phyloP scores from a whole-genome alignment of 2,797 vertebrate species.

The Acanthopagrus latus region DNA sequence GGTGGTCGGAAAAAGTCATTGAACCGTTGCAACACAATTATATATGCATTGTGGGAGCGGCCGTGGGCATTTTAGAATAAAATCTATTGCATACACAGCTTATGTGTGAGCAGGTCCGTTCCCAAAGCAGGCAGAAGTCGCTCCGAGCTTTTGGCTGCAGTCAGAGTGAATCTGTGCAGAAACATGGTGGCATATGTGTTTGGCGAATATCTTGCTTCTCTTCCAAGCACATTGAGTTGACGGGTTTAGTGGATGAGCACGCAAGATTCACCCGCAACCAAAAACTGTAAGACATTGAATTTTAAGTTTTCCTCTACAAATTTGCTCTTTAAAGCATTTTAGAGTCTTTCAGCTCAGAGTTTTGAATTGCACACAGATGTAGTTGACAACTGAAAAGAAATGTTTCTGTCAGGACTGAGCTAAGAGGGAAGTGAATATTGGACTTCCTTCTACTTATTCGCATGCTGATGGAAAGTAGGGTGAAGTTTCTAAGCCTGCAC shows the following conservation, averaged over 20 bases:
- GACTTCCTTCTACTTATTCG: too few species aligned
- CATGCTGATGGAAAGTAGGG: too few species aligned
- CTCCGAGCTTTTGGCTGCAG: background rate
- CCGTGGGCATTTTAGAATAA: constrained; percentile 9
- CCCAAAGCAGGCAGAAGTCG: background rate
- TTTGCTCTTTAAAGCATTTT: too few species aligned
- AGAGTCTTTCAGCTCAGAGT: too few species aligned
- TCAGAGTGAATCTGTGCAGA: background rate
- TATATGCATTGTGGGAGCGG: constrained; percentile 23
- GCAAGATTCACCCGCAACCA: background rate
- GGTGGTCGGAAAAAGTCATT: constrained; percentile 6
- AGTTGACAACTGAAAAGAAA: too few species aligned
- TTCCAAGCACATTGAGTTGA: background rate
- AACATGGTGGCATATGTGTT: background rate
- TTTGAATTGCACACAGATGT: too few species aligned
- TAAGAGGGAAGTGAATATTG: too few species aligned
- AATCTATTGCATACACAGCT: constrained; percentile 20
- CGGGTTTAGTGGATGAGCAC: background rate
- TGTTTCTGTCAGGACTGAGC: too few species aligned
- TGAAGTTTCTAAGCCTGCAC: too few species aligned
- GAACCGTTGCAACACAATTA: constrained; percentile 36
- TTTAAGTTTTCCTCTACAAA: too few species aligned
- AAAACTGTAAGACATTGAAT: too few species aligned
- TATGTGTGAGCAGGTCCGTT: background rate
- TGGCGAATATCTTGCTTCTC: background rate